Evolutionary conservation across 2,797 vertebrate genomes (phyloP), one percentile per base, ranked within the genome.

Genomic region (Sylvia borin): DNA sequence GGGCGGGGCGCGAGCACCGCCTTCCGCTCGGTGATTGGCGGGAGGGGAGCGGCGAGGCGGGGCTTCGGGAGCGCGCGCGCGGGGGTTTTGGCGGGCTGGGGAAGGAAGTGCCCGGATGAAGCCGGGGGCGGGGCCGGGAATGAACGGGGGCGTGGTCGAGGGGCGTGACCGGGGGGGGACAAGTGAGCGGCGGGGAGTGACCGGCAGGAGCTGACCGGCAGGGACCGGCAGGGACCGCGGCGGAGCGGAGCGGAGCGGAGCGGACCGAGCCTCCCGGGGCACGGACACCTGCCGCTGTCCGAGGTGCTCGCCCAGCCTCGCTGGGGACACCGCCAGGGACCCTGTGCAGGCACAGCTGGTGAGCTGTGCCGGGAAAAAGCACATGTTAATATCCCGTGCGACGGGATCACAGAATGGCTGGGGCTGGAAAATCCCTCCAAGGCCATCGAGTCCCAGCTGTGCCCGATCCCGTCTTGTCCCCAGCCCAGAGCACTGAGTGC

Each of bases 401-500:
- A 2, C 34, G 11, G 34, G 8, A 19, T 24, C 68, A 10, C 31
- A 13, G 34, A 4, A 6, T 26, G 25, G 1, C 11, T 14, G 43
- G 4, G 14, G 43, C 3, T 50, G 61, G 13, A 31, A 50, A 66
- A 12, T 10, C 22, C 61, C 61, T 26, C 1, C 43, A 10, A 17
- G 5, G 0, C 17, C 26, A 26, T 1, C 3, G 4, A 42, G 60
- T 4, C 43, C 61, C 7, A 5, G 21, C 20, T 42, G 31, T 57
- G 60, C 6, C 70, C 34, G 0, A 3, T 34, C 10, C 16, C 50
- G 1, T 10, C 13, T 9, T 20, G 68, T 25, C 42, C 0, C 24
- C 50, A 54, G 24, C 40, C 24, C 60, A 5, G 42, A 13, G 34
- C 81, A 0, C 80, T 1, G 7, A 55, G 60, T 34, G 81, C 43